A percentile compares a stretch with the other conserved stretches of the same genome.
phyloP scores from a whole-genome alignment of 2,113 vertebrate genomes.

The Ptilorrhoa leucosticta region DNA sequence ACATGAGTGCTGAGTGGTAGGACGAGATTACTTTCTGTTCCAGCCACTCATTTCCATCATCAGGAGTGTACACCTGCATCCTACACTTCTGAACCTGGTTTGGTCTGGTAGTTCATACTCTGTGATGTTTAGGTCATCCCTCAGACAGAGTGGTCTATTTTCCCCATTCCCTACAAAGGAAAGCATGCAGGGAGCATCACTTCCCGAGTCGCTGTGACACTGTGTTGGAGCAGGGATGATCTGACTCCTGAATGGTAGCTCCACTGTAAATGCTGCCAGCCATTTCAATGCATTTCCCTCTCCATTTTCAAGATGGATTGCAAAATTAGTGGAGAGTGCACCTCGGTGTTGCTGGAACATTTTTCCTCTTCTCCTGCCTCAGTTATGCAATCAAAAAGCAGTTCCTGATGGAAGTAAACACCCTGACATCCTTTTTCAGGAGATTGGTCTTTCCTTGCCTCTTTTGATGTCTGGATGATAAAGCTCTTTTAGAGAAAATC shows the following conservation, averaged over 20 bases:
- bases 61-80: not conserved
- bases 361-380: not conserved
- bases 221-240: not conserved
- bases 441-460: not conserved
- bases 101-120: not conserved
- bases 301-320: not conserved
- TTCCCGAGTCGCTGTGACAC: not conserved
- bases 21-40: not conserved
- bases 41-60: not conserved
- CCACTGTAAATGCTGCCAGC: not conserved
- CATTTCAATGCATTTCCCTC: not conserved
- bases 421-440: not conserved
- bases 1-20: not conserved
- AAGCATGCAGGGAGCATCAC: not conserved
- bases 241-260: not conserved
- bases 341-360: not conserved
- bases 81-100: not conserved
- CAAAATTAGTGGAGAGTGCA: not conserved
- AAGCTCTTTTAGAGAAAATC: constrained; percentile 27
- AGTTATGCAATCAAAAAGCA: constrained; percentile 32
- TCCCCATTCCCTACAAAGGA: not conserved
- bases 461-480: constrained; percentile 28
- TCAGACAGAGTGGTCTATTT: not conserved
- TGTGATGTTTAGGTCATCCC: not conserved
- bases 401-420: constrained; percentile 38